phyloP scores from a whole-genome alignment of 1,140 invertebrate genomes.

The Euwallacea fornicatus region DNA sequence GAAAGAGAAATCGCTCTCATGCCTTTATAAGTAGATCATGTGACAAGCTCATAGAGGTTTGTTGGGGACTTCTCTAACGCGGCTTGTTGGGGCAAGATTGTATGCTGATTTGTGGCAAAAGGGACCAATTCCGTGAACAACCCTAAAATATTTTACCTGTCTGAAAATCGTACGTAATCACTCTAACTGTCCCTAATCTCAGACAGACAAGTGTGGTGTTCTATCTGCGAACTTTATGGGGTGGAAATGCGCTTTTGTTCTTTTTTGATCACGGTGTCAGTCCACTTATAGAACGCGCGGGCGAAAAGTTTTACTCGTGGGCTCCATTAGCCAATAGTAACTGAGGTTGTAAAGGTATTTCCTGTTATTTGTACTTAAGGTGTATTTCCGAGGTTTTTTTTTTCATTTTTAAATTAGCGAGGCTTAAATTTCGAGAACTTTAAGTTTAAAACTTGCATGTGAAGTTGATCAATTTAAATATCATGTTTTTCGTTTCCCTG shows the following conservation, averaged over 20 bases:
- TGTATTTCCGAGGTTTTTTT: not conserved
- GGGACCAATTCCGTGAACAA: no score
- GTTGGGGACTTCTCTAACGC: no score
- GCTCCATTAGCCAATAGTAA: not conserved
- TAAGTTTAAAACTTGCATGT: not conserved
- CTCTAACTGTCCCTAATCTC: conserved; percentile 13
- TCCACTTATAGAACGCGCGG: conserved; percentile 22
- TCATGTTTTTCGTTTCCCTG: no score
- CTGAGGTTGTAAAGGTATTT: not conserved
- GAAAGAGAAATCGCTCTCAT: no score
- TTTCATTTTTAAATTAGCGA: not conserved
- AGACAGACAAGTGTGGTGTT: not conserved
- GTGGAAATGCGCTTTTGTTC: conserved; percentile 19
- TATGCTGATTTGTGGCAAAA: no score
- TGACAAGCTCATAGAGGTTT: no score
- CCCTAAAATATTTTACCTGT: no score
- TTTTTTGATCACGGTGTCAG: conserved; percentile 17
- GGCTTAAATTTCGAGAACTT: not conserved
- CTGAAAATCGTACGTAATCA: not conserved
- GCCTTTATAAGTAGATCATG: no score
- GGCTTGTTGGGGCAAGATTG: no score
- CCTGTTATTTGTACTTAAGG: not conserved
- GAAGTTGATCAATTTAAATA: no score
- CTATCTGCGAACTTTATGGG: conserved; percentile 23
- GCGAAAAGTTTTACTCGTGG: conserved; percentile 12